These are phyloP conservation scores for Phengaris alcon DNA, from an alignment of 2,888 invertebrate species.

Conservation along the genomic window DNA sequence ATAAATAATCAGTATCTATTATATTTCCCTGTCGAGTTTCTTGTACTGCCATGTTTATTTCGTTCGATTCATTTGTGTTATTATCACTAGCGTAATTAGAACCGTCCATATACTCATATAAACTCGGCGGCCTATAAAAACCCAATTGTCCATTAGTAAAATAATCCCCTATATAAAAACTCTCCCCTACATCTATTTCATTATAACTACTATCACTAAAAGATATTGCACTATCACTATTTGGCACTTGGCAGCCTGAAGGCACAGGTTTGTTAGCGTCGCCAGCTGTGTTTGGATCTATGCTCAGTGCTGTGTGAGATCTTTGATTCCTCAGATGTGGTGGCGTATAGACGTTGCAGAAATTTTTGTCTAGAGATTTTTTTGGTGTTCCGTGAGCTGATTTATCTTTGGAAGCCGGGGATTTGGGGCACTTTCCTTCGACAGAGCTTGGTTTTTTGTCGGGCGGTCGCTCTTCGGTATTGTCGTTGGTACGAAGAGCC, in stretches of 20 bases:
- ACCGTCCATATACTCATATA: conserved; percentile 58
- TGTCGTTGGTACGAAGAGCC: conserved; percentile 76
- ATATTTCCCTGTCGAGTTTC: conserved; percentile 60
- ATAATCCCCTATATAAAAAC: conserved; percentile 77
- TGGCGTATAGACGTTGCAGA: conserved; percentile 75
- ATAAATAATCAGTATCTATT: conserved; percentile 73
- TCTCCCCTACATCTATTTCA: conserved; percentile 65
- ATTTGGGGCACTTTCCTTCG: conserved; percentile 61
- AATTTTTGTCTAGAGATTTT: conserved; percentile 64
- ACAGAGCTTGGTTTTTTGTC: conserved; percentile 50
- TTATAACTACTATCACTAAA: conserved; percentile 70
- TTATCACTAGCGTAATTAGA: conserved; percentile 52
- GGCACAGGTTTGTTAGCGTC: conserved; percentile 64
- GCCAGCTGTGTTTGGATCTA: conserved; percentile 53
- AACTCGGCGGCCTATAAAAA: conserved; percentile 65
- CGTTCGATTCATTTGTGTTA: conserved; percentile 60
- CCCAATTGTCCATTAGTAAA: conserved; percentile 72
- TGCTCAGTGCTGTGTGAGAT: conserved; percentile 60
- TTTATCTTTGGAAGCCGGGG: conserved; percentile 61
- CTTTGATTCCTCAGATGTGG: conserved; percentile 69
- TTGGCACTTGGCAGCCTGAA: conserved; percentile 73
- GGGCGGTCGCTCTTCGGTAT: conserved; percentile 41
- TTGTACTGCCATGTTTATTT: conserved; percentile 63
- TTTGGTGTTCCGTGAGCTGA: conserved; percentile 64
- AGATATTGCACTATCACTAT: conserved; percentile 76